phyloP scores from a whole-genome alignment of 2,113 vertebrate genomes.

The Myotis davidii region DNA sequence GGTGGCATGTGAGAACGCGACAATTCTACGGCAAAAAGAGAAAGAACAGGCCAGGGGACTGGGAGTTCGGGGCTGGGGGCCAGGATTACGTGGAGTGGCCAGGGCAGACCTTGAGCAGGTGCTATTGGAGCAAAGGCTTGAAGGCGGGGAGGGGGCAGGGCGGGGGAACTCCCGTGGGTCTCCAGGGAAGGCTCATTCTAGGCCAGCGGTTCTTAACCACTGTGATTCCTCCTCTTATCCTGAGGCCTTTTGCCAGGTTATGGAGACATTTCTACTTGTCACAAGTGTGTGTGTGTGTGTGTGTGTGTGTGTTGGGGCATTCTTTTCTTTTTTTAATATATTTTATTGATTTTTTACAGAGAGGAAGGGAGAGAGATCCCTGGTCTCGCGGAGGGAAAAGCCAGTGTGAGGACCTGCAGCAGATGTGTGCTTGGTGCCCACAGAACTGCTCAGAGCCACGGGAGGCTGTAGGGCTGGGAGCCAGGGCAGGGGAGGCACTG shows the following conservation, averaged over 20 bases:
- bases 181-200: neutral
- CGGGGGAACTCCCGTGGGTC: neutral
- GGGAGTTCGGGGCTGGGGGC: neutral
- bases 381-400: neutral
- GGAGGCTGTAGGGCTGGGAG: neutral
- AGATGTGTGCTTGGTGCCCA: neutral
- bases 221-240: neutral
- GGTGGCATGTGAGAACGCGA: neutral
- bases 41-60: neutral
- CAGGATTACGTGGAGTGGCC: neutral
- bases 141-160: neutral
- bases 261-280: neutral
- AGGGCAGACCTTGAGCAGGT: neutral
- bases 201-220: neutral
- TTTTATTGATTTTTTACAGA: too few relatives aligned
- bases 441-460: neutral
- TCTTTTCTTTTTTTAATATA: too few relatives aligned
- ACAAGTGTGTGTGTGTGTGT: neutral
- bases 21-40: neutral
- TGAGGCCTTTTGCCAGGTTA: neutral
- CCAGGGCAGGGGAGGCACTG: neutral
- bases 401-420: neutral
- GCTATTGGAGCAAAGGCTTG: neutral
- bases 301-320: neutral
- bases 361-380: too few relatives aligned